These are phyloP conservation scores for Luscinia megarhynchos DNA, from an alignment of 2,797 vertebrate species.

Conservation along the genomic window DNA sequence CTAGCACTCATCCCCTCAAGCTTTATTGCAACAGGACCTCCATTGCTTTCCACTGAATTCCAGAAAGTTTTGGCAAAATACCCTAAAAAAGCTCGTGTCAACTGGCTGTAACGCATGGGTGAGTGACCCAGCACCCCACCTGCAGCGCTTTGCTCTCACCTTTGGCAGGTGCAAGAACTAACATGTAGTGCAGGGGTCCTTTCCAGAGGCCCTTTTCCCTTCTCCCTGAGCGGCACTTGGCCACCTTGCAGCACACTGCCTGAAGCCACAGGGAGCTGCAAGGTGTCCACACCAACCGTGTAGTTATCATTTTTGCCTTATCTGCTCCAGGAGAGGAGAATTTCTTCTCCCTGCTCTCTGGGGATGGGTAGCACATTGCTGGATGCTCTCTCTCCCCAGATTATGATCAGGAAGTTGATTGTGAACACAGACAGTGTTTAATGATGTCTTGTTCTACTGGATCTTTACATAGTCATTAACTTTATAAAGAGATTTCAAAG, in stretches of 20 bases:
- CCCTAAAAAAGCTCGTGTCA: background rate
- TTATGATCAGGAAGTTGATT: slow-evolving; percentile 71
- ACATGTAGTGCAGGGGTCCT: fast-evolving
- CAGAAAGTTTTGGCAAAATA: background rate
- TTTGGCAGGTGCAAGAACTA: background rate
- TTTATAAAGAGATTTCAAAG: slow-evolving; percentile 30
- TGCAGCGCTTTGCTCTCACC: fast-evolving
- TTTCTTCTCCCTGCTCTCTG: background rate
- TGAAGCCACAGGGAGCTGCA: fast-evolving
- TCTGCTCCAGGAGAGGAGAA: background rate
- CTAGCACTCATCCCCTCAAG: background rate
- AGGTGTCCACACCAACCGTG: background rate
- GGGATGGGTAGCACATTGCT: background rate
- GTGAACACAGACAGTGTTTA: slow-evolving; percentile 19
- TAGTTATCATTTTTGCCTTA: background rate
- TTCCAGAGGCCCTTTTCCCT: background rate
- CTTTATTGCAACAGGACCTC: background rate
- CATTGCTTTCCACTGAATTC: background rate
- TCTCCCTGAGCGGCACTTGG: background rate
- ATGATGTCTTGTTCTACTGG: slow-evolving; percentile 38
- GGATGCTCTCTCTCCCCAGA: slow-evolving; percentile 37
- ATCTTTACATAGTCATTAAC: slow-evolving; percentile 32
- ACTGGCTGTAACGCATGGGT: background rate
- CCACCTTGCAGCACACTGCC: background rate
- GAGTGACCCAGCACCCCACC: background rate